Base-by-base conservation (phyloP, 1,140 invertebrate genomes). In the Lithobius niger region DNA sequence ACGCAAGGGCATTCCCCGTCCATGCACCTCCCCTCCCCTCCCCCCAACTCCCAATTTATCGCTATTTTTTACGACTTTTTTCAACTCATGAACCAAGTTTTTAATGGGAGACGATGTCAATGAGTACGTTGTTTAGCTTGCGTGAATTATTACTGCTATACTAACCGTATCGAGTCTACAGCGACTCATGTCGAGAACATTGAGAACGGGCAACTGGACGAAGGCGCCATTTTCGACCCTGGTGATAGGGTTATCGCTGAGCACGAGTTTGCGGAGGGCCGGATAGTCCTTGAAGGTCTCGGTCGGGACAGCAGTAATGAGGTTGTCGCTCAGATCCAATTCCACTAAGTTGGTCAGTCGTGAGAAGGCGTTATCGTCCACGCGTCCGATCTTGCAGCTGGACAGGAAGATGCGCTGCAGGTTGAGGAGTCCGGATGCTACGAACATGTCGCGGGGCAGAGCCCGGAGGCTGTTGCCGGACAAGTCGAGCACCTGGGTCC, bases 401-500 rank as follows among this genome's bases (percentile, higher is more conserved):
- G 82, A 77, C 63, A 92, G 69, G 69, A 86, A 89, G 24, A 93
- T 79, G 63, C 84, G 79, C 70, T 93, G 90, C 55, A 93, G 72
- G 71, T 94, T 91, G 16, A 87, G 77, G 27, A 94, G 75, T 26
- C 82, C 82, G n/a, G 83, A 81, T 50, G 79, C 77, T 43, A 80
- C 74, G 69, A 94, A 94, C 54, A 82, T 83, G 65, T 89, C 84
- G 40, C 78, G 77, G 4, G 84, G 78, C 36, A 94, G 74, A 55
- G 83, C 81, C 61, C 85, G 82, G 57, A 94, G 76, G 67, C 88
- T 82, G 69, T 93, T 93, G 47, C 82, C 82, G 55, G 86, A 89
- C 66, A 88, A 77, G 69, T 92, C 86, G 61, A 94, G 71, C 57
- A 94, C 88, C 75, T 94, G 90, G 3, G 88, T 92, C 61, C 83